phyloP scores from a whole-genome alignment of 2,113 vertebrate species.

The Pelodiscus sinensis region DNA sequence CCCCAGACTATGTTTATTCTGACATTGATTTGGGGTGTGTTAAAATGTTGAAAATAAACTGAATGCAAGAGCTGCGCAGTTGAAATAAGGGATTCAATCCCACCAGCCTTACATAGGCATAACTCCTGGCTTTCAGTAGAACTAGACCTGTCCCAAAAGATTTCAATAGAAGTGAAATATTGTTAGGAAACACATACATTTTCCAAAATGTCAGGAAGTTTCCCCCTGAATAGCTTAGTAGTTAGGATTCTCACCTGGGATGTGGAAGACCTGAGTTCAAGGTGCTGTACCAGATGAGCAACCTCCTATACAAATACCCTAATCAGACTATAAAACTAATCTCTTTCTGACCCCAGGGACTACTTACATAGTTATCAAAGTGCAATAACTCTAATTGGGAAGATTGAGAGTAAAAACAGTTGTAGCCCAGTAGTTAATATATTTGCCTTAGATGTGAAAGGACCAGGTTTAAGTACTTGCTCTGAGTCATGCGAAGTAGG shows the following conservation, averaged over 20 bases:
- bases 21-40: background rate
- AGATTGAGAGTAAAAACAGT: background rate
- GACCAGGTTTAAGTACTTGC: background rate
- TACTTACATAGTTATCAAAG: background rate
- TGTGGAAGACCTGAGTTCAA: background rate
- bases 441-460: background rate
- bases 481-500: background rate
- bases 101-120: background rate
- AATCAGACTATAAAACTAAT: background rate
- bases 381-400: background rate
- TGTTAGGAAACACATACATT: background rate
- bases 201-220: background rate
- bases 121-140: background rate
- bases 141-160: background rate
- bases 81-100: background rate
- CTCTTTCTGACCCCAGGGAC: background rate
- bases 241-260: background rate
- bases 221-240: background rate
- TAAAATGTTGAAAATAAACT: background rate
- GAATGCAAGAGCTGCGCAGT: background rate
- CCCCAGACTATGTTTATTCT: background rate
- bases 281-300: background rate
- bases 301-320: background rate
- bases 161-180: background rate
- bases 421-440: background rate